phyloP scores from a whole-genome alignment of 2,113 vertebrate genomes.

The Brachypteracias leptosomus region DNA sequence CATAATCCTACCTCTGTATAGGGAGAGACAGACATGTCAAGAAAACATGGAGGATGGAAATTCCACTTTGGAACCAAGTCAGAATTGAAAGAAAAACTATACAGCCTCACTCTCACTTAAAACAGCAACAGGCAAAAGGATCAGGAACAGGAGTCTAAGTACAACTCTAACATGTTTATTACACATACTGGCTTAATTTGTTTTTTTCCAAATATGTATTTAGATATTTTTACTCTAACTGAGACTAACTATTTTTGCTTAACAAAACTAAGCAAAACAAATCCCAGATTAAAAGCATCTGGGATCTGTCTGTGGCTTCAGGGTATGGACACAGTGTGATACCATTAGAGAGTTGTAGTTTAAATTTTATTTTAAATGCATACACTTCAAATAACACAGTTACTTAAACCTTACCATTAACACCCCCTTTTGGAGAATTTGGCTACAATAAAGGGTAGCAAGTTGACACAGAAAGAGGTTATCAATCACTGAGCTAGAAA shows the following conservation, averaged over 20 bases:
- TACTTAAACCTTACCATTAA: not conserved
- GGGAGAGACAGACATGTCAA: not conserved
- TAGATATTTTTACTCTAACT: not conserved
- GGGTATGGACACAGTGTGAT: rapidly evolving
- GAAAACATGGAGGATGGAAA: not conserved
- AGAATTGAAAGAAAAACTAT: not conserved
- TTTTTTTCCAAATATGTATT: not conserved
- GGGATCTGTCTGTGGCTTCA: not conserved
- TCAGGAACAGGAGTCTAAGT: not conserved
- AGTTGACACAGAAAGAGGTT: not conserved
- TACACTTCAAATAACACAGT: not conserved
- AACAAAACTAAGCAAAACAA: constrained; percentile 28
- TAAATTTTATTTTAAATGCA: not conserved
- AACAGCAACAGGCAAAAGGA: not conserved
- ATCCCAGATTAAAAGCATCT: not conserved
- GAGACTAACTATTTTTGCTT: not conserved
- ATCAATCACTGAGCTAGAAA: not conserved
- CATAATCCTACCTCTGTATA: not conserved
- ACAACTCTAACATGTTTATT: not conserved
- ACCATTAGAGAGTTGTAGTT: not conserved
- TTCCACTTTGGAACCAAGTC: not conserved
- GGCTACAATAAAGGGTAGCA: not conserved
- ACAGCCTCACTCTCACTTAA: not conserved
- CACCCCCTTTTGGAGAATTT: not conserved
- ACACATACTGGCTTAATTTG: not conserved